Evolutionary conservation across 2,797 vertebrate species (phyloP).

Genomic region (Philypnodon macrostomus): DNA sequence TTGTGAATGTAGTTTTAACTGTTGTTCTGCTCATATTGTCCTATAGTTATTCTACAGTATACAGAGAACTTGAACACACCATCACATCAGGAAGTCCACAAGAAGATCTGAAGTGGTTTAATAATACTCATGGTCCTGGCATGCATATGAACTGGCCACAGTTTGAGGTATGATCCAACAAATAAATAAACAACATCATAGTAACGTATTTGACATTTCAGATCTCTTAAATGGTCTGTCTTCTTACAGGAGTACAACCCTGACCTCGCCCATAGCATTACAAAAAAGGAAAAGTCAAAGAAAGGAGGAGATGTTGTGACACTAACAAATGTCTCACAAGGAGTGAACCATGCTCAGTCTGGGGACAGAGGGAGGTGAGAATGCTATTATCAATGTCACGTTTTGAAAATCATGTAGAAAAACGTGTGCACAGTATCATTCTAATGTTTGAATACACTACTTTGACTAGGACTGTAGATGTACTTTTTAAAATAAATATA

Average conservation of each 20-base stretch:
- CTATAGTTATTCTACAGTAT: conserved; percentile 85
- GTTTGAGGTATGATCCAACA: conserved; percentile 83
- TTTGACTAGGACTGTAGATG: no score
- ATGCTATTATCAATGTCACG: neutral
- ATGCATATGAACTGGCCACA: conserved; percentile 99
- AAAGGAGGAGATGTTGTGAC: conserved; percentile 82
- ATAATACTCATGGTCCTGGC: conserved; percentile 83
- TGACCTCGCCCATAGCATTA: conserved; percentile 83
- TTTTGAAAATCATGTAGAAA: no score
- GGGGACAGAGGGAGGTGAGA: conserved; percentile 87
- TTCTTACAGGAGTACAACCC: conserved; percentile 89
- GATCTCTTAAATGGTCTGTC: neutral
- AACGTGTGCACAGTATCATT: no score
- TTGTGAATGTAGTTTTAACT: no score
- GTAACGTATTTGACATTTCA: no score
- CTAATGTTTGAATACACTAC: no score
- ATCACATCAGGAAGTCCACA: conserved; percentile 85
- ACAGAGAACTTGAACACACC: conserved; percentile 87
- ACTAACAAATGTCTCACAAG: conserved; percentile 74
- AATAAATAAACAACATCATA: neutral
- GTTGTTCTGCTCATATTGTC: no score
- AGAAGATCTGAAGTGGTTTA: conserved; percentile 95
- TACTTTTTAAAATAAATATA: no score
- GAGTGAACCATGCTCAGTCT: conserved; percentile 66
- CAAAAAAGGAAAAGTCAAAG: conserved; percentile 86